Evolutionary conservation across 2,888 invertebrate genomes (phyloP), one percentile per base, ranked within the genome.

Genomic region (Agriopis marginaria): DNA sequence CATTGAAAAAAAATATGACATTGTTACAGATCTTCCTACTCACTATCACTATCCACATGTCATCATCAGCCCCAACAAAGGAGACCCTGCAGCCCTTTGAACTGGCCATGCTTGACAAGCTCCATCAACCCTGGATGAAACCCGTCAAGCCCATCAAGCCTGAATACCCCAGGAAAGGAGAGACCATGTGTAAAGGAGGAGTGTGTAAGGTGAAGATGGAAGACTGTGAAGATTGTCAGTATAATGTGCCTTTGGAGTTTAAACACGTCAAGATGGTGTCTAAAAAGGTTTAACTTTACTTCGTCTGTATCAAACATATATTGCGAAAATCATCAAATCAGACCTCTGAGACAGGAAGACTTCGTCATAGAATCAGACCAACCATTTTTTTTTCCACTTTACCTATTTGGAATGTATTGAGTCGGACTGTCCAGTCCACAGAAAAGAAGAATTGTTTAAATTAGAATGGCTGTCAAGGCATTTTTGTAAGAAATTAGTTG

Each of bases 81-180:
- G 75, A 78, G 49, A 40, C 66, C 23, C 39, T 80, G 0, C 76
- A 76, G 0, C 69, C 79, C 4, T 75, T 79, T 42, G 89, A 89
- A 58, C 79, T 82, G 1, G 71, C 80, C 2, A 83, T 86, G 80
- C 62, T 86, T 59, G 79, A 86, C 60, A 83, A 84, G 49, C 84
- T 90, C 0, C 85, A 89, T 69, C 81, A 86, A 55, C 85, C 89
- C 0, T 87, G 84, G 86, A 74, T 74, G 58, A 79, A 70, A 0
- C 77, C 81, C 0, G 83, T 85, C n/a, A 78, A 72, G 5, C 81
- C 82, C 0, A 45, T 23, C 47, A 66, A 51, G 40, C 76, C 81
- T 1, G 78, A 82, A 42, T 80, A 78, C 55, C 88, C 89, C 0
- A 75, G 85, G 8, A 89, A 90, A 63, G 90, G 90, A 2, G 89